Percentiles rank a stretch among this genome's conserved stretches.
These are phyloP conservation scores for Actenoides lindsayi DNA, from an alignment of 2,113 vertebrate genomes.

Conservation along the genomic window DNA sequence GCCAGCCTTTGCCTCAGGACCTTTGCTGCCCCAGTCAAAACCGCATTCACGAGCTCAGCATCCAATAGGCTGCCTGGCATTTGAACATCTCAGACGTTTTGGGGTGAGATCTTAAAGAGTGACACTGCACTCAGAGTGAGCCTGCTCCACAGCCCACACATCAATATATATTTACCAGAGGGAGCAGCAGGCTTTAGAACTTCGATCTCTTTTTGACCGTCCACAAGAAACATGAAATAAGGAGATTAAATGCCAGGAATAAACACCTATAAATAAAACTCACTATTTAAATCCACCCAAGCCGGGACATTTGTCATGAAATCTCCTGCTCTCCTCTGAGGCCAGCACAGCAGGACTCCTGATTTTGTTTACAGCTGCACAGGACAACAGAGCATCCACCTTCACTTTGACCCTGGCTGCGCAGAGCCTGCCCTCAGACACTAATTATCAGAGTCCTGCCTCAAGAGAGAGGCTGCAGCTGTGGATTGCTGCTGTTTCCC, in stretches of 20 bases:
- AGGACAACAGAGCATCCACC: not conserved
- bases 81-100: not conserved
- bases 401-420: not conserved
- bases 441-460: conserved; percentile 22
- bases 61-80: not conserved
- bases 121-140: not conserved
- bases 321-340: not conserved
- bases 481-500: not conserved
- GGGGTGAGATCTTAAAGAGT: not conserved
- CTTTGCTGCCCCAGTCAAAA: not conserved
- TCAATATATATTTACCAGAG: not conserved
- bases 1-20: not conserved
- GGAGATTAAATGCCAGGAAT: conserved; percentile 24
- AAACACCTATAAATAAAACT: conserved; percentile 36
- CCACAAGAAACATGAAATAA: not conserved
- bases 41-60: not conserved
- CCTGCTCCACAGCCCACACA: not conserved
- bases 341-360: not conserved
- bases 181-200: conserved; percentile 23
- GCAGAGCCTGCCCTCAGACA: not conserved
- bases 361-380: conserved; percentile 17
- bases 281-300: conserved; percentile 29
- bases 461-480: not conserved
- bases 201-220: conserved; percentile 3
- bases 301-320: not conserved